These are phyloP conservation scores for Gallinago paraguaiae DNA, from an alignment of 2,113 vertebrate species.

Conservation along the genomic window DNA sequence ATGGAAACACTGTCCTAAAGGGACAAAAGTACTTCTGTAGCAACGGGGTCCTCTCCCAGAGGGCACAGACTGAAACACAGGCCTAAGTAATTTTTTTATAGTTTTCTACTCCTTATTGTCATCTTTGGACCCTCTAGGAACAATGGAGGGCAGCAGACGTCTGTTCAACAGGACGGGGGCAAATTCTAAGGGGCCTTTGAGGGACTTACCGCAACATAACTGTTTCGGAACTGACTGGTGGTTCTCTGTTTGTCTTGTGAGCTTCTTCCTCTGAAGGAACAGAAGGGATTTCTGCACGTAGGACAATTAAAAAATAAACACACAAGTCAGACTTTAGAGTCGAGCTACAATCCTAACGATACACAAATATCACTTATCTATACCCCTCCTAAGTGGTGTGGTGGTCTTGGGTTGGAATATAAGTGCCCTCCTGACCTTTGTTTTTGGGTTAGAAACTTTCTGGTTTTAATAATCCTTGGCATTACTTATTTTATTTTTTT, in stretches of 20 bases:
- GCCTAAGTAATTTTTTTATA: background rate
- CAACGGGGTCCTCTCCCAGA: background rate
- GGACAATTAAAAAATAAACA: background rate
- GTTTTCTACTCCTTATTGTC: background rate
- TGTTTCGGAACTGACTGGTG: conserved; percentile 3
- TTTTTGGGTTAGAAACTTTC: background rate
- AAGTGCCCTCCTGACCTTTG: background rate
- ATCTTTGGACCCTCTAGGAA: background rate
- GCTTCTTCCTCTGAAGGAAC: conserved; percentile 34
- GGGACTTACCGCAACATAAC: conserved; percentile 56
- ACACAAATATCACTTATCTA: background rate
- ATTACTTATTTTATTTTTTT: background rate
- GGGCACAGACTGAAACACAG: background rate
- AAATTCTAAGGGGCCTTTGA: background rate
- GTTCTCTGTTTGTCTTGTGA: conserved; percentile 20
- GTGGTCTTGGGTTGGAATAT: background rate
- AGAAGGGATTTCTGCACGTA: conserved; percentile 16
- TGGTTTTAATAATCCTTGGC: background rate
- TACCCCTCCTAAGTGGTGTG: background rate
- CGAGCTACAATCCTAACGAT: background rate
- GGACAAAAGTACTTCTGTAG: background rate
- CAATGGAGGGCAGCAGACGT: background rate
- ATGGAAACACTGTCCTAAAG: background rate
- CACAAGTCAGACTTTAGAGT: background rate
- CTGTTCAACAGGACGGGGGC: background rate